Evolutionary conservation across 2,888 invertebrate genomes (phyloP), one percentile per base, ranked within the genome.

Genomic region (Conops quadrifasciatus): DNA sequence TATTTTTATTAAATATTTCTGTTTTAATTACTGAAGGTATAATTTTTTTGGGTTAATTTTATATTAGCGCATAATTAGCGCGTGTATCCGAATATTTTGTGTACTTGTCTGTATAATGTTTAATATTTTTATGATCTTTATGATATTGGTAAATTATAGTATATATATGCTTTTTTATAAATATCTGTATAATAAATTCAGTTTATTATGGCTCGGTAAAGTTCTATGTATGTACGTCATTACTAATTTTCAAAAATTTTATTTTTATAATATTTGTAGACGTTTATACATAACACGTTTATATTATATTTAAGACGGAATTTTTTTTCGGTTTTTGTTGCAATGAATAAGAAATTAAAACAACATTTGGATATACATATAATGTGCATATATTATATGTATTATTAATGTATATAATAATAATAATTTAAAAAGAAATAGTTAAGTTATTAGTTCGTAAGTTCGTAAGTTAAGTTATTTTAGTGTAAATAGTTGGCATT

Each of bases 181-280:
- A 30, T 66, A 65, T 19, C 16, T 68, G 36, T 72, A 77, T 75
- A 75, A 82, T 84, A 83, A 84, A 84, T 84, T 83, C 81, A 83
- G 83, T 84, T 83, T 81, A 36, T 36, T 83, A 81, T 84, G 84
- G 84, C 84, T 84, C 84, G 84, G 84, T 82, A 84, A 83, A 81
- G 75, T 77, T 71, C 72, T 76, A 67, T 74, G 74, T 72, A 74
- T 75, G 70, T 78, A 36, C 75, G 73, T 74, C 71, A 73, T 71
- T 70, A 21, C 13, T 21, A 5, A 49, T 5, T 49, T 49, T 56
- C 49, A 70, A n/a, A 1, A 49, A n/a, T 69, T 26, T 3, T 43
- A 16, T 68, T 67, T 58, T n/a, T 24, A 47, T 58, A 56, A 24
- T 56, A 49, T 64, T 70, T 70, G 13, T 49, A 28, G 65, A 65